Evolutionary conservation across 2,888 invertebrate species (phyloP).

Genomic region (Elmis aenea): DNA sequence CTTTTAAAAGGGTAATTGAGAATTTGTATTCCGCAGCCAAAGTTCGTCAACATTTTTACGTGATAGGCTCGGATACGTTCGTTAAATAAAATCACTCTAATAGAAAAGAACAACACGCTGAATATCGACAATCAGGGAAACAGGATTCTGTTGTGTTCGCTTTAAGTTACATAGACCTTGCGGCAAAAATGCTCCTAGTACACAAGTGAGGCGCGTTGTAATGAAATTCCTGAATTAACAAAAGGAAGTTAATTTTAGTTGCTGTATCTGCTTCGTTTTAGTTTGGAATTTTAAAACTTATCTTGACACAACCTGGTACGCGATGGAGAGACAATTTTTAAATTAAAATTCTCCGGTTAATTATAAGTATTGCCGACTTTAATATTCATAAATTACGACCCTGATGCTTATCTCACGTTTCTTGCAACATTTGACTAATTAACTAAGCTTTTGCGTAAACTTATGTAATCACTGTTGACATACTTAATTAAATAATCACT

Average conservation of each 20-base stretch:
- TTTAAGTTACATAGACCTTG: too few species aligned
- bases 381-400: slow-evolving; percentile 37
- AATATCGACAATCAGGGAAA: not conserved
- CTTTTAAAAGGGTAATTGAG: too few species aligned
- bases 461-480: slow-evolving; percentile 20
- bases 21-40: too few species aligned
- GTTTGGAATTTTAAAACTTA: slow-evolving; percentile 6
- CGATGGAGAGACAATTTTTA: slow-evolving; percentile 17
- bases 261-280: not conserved
- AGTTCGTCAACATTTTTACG: slow-evolving; percentile 12
- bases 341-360: slow-evolving; percentile 34
- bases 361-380: slow-evolving; percentile 35
- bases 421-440: slow-evolving; percentile 35
- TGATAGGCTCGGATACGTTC: not conserved
- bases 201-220: too few species aligned
- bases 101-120: not conserved
- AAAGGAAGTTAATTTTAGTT: not conserved
- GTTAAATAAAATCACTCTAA: not conserved
- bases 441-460: slow-evolving; percentile 18
- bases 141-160: too few species aligned
- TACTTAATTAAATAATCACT: slow-evolving; percentile 24
- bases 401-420: slow-evolving; percentile 39
- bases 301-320: slow-evolving; percentile 9
- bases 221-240: too few species aligned
- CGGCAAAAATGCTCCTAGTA: too few species aligned